Percentiles rank a stretch among this genome's conserved stretches.
These are phyloP conservation scores for Fabriciana adippe DNA, from an alignment of 2,888 invertebrate genomes.

Conservation along the genomic window DNA sequence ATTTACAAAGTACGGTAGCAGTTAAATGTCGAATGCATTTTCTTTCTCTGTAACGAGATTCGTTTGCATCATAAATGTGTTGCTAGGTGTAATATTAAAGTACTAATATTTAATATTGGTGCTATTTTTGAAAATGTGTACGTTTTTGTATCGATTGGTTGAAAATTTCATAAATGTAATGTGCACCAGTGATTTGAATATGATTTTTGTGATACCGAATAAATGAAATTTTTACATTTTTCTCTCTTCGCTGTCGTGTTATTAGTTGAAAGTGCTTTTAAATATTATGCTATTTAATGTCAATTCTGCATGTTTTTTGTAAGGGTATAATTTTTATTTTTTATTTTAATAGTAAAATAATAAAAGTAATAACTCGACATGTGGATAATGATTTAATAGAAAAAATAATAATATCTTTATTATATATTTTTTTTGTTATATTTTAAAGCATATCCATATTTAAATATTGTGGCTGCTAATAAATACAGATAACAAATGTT, in stretches of 20 bases:
- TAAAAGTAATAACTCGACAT: too few species aligned
- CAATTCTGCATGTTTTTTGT: too few species aligned
- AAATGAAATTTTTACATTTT: not conserved
- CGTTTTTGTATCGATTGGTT: constrained; percentile 31
- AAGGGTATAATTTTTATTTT: too few species aligned
- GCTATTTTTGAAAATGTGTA: constrained; percentile 62
- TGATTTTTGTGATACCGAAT: constrained; percentile 14
- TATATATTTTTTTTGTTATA: too few species aligned
- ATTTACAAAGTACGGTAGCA: constrained; percentile 11
- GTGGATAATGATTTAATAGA: too few species aligned
- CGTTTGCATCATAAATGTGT: constrained; percentile 53
- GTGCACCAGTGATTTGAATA: constrained; percentile 73
- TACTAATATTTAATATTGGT: constrained; percentile 78
- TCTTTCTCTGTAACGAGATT: constrained; percentile 40
- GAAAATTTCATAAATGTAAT: constrained; percentile 11
- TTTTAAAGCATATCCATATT: too few species aligned
- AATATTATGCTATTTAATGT: too few species aligned
- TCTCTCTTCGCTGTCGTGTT: not conserved
- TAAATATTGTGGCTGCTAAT: too few species aligned
- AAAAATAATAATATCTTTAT: too few species aligned
- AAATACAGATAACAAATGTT: too few species aligned
- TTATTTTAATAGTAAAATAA: too few species aligned
- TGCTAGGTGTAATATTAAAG: constrained; percentile 63
- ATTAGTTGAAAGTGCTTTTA: too few species aligned
- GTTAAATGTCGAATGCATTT: constrained; percentile 32